Evolutionary conservation across 2,113 vertebrate genomes (phyloP), one percentile per base, ranked within the genome.

Genomic region (Anoplopoma fimbria): DNA sequence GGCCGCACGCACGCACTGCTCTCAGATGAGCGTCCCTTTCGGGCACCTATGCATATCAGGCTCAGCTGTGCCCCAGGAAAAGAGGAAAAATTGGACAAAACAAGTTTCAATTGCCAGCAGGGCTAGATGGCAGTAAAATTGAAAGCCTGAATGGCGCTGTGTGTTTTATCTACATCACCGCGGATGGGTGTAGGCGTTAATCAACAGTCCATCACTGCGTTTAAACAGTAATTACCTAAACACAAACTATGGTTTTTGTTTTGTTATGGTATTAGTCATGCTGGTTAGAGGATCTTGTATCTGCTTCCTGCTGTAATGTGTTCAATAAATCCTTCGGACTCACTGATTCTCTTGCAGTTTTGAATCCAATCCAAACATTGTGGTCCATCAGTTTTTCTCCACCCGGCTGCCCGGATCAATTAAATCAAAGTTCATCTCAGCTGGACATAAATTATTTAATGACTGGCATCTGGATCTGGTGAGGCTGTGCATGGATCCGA

Each of bases 361-460:
- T 83, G 82, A 82, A 80, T 85, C 77, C 45, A 80, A 86, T 81
- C 78, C 75, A 88, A 91, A 83, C 82, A 87, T 82, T 55, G 79
- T 77, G 69, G 72, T 60, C 85, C 87, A 92, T 93, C 88, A 91
- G 65, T 93, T 92, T 90, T 89, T 78, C 75, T 90, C 79, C 76
- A 70, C 85, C 69, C 80, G 86, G 74, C 84, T 76, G 85, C 58
- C 61, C 76, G 80, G 85, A 94, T 95, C 94, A 92, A 95, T 95
- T 89, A 91, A 94, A 94, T 94, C 94, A 94, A 94, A 94, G 90
- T 91, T 92, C 81, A 89, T 93, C 85, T 83, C 88, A 77, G 83
- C 83, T 83, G 77, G 91, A 90, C 77, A 81, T 94, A 94, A 92
- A 95, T 95, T 93, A 93, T 94, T 95, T 87, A 92, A 95, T 93